Conservation (phyloP, 2,113 vertebrate species). For the Okapia johnstoni region DNA sequence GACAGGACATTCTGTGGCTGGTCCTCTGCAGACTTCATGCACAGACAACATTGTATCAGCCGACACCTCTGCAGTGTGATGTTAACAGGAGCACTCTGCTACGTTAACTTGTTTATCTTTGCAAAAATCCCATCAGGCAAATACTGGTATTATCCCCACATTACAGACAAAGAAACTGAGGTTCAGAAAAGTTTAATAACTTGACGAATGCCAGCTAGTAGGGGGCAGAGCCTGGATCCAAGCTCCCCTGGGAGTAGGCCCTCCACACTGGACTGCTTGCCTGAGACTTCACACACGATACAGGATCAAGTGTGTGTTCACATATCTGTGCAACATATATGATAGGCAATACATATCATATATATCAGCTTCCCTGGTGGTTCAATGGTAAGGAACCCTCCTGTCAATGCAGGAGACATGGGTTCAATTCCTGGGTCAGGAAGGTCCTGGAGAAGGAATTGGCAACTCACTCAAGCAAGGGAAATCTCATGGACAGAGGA, state of each 20-base stretch:
- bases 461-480: background rate
- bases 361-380: background rate
- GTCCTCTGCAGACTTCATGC: background rate
- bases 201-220: background rate
- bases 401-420: background rate
- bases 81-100: background rate
- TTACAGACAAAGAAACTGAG: background rate
- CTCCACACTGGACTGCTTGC: background rate
- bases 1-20: background rate
- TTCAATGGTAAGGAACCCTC: background rate
- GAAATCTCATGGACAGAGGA: background rate
- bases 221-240: background rate
- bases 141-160: background rate
- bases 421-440: background rate
- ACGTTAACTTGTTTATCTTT: background rate
- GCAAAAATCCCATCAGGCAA: background rate
- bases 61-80: fast-evolving
- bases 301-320: background rate
- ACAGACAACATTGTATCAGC: background rate
- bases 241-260: background rate
- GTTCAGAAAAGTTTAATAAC: background rate
- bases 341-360: background rate
- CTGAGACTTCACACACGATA: fast-evolving
- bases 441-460: background rate
- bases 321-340: fast-evolving